Base-by-base conservation (phyloP, 2,113 vertebrate genomes). In the Thomomys bottae region DNA sequence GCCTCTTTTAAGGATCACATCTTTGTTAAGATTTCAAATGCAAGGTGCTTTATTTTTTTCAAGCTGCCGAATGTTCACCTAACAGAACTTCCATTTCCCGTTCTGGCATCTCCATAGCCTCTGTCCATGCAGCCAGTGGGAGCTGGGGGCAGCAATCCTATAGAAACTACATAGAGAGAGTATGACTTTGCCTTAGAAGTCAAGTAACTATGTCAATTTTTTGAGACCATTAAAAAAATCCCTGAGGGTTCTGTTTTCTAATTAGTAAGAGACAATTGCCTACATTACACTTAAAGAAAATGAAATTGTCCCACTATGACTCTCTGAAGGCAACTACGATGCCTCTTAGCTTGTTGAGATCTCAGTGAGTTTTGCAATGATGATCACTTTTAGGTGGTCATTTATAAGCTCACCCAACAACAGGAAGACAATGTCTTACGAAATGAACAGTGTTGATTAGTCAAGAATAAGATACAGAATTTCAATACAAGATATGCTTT, bases 271-370 rank as follows among this genome's bases (percentile, higher is more conserved):
- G 66, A 76, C 59, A 83, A 23, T 94, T 93, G 67, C 66, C 32
- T 17, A 76, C 32, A 59, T 76, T 92, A 80, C 4, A 80, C 61
- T 86, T 92, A 92, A 92, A 75, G 70, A 79, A 88, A 93, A 87
- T 87, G 26, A 79, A 91, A 83, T 8, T 57, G 34, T 78, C 64
- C 21, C 42, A 73, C 64, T 64, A 45, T 3, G 7, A 83, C 45
- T 87, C 45, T 88, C 63, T 49, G 82, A 82, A 49, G 91, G 34
- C 26, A 88, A 36, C 68, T 75, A 26, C 2, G 18, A 24, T 73
- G 68, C 34, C 76, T 91, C 84, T 87, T 59, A 84, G 76, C 70
- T 80, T 17, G 61, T 8, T 81, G 70, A 28, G 42, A 93, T 84
- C 61, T 82, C 71, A 92, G 49, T 24, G 93, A 92, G 89, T 84